A percentile compares a stretch with the other conserved stretches of the same genome.
These are phyloP conservation scores for Philopedon plagiatum DNA, from an alignment of 2,888 invertebrate genomes.

Conservation along the genomic window DNA sequence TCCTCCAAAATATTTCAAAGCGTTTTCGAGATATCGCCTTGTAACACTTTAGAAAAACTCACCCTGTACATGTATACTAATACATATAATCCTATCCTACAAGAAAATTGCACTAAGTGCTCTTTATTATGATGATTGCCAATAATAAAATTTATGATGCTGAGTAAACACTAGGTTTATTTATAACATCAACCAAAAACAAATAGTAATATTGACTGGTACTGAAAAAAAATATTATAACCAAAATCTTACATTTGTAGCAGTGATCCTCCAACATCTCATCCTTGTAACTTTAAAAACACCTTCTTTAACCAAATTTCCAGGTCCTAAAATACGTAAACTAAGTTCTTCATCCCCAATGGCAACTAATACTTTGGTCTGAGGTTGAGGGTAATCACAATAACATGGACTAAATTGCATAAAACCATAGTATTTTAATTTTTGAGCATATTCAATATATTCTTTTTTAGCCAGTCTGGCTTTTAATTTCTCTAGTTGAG, in stretches of 20 bases:
- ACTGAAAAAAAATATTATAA: too few relatives aligned
- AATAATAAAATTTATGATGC: too few relatives aligned
- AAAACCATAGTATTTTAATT: constrained; percentile 91
- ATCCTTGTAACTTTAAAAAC: constrained; percentile 95
- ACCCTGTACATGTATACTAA: too few relatives aligned
- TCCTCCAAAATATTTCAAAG: too few relatives aligned
- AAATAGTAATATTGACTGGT: too few relatives aligned
- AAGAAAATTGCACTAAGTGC: too few relatives aligned
- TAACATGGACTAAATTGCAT: constrained; percentile 83
- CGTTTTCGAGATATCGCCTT: too few relatives aligned
- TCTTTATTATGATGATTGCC: too few relatives aligned
- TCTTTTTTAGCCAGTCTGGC: constrained; percentile 87
- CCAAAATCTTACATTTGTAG: constrained; percentile 79
- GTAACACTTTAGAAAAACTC: too few relatives aligned
- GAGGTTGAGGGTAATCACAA: constrained; percentile 83
- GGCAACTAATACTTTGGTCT: constrained; percentile 80
- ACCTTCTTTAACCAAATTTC: constrained; percentile 82
- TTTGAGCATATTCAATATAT: constrained; percentile 89
- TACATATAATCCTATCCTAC: too few relatives aligned
- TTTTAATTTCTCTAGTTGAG: constrained; percentile 80
- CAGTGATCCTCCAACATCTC: constrained; percentile 97
- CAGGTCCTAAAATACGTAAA: constrained; percentile 74
- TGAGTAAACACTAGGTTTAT: too few relatives aligned
- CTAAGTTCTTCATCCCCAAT: constrained; percentile 91
- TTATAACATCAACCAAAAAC: too few relatives aligned